Base-by-base conservation (phyloP, 2,888 invertebrate species). In the Andrena flavipes region DNA sequence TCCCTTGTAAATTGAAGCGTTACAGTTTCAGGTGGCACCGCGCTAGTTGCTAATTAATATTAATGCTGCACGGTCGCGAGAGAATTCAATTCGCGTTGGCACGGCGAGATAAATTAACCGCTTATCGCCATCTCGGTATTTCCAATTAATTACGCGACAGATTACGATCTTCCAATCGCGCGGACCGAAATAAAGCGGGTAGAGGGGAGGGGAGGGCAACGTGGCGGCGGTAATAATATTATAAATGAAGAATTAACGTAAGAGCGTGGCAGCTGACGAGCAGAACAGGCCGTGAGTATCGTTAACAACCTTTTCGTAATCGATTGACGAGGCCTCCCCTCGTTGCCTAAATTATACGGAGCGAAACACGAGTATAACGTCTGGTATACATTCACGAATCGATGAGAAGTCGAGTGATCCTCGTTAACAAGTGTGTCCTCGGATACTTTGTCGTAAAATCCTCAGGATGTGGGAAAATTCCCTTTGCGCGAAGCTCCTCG, bases 21-120 rank as follows among this genome's bases (percentile, higher is more conserved):
- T 82, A 81, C 82, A 70, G 60, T 82, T 82, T 75, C 75, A 67
- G 70, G 75, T 75, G 82, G 82, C 70, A 75, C 64, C 59, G 62
- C 23, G 82, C 82, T 82, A 76, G 82, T 56, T 56, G 82, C 82
- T 82, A 82, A 82, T 82, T 82, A 82, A 82, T 82, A 82, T 82
- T 82, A 82, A 82, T 81, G 82, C 82, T 35, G 26, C 63, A 23
- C 60, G 59, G 48, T 60, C 56, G 70, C 82, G 82, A 75, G 82
- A 82, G 82, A 76, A 82, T 82, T 82, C 82, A 82, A 82, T 82
- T 82, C 76, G 63, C 67, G 67, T 4, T 67, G 59, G 54, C 75
- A 54, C 63, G 72, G 42, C 62, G 67, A 76, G 82, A 82, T 82
- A 82, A 82, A 82, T 82, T 64, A 65, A 26, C 42, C 20, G 49